Evolutionary conservation across 2,113 vertebrate genomes (phyloP).

Genomic region (Cisticola juncidis): DNA sequence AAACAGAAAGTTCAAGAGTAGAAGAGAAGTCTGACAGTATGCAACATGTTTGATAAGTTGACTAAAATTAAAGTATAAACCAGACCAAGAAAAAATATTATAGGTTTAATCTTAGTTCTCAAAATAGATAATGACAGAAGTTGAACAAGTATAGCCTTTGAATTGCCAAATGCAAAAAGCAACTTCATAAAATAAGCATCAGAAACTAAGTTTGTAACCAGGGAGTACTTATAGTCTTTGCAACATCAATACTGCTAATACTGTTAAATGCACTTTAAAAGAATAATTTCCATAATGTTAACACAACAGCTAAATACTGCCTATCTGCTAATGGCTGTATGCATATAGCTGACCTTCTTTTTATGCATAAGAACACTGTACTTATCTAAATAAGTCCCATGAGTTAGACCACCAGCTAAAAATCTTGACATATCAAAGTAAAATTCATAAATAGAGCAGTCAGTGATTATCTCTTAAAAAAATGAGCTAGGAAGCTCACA

Average conservation of each 20-base stretch:
- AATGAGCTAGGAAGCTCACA: not conserved
- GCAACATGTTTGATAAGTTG: not conserved
- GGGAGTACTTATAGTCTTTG: not conserved
- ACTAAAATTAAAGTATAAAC: not conserved
- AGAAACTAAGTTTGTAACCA: not conserved
- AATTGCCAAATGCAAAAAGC: not conserved
- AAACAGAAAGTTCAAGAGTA: not conserved
- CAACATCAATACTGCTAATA: not conserved
- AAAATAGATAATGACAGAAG: not conserved
- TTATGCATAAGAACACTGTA: not conserved
- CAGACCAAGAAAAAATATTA: not conserved
- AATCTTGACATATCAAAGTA: not conserved
- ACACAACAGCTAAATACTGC: not conserved
- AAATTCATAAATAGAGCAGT: not conserved
- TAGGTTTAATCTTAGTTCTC: not conserved
- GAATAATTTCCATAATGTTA: slow-evolving; percentile 16
- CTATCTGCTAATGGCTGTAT: not conserved
- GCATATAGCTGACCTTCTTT: not conserved
- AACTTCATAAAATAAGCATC: not conserved
- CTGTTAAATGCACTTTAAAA: slow-evolving; percentile 27
- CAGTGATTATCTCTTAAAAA: not conserved
- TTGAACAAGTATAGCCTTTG: not conserved
- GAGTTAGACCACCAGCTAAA: not conserved
- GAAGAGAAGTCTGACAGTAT: not conserved
- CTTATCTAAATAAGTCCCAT: not conserved